These are phyloP conservation scores for Lasioglossum vierecki DNA, from an alignment of 2,888 invertebrate genomes.

Conservation along the genomic window DNA sequence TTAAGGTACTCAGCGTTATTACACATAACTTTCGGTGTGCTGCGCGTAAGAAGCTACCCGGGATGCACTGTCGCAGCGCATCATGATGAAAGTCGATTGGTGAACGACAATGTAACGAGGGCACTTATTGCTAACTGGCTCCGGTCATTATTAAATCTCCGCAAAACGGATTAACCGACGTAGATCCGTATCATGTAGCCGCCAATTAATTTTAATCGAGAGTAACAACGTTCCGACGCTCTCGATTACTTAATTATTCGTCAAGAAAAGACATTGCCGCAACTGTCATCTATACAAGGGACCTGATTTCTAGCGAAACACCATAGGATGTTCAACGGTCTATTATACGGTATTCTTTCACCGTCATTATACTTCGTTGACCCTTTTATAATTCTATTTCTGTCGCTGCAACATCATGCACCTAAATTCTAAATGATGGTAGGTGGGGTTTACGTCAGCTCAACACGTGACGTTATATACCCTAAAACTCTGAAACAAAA, in stretches of 20 bases:
- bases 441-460: not conserved
- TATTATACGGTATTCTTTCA: not conserved
- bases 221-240: conserved; percentile 1
- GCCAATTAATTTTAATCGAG: conserved; percentile 36
- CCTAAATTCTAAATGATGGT: not conserved
- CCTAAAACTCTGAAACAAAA: not conserved
- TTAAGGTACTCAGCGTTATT: conserved; percentile 40
- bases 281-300: not conserved
- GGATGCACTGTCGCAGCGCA: conserved; percentile 5
- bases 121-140: conserved; percentile 1
- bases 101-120: conserved; percentile 20
- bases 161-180: conserved; percentile 13
- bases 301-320: not conserved
- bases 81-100: conserved; percentile 37
- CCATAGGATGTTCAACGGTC: not conserved
- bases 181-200: not conserved
- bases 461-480: not conserved
- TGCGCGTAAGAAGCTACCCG: conserved; percentile 21
- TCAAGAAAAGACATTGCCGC: not conserved
- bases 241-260: conserved; percentile 1
- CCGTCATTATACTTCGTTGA: not conserved
- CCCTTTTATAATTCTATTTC: not conserved
- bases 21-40: conserved; percentile 30
- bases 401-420: not conserved
- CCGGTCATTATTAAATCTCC: conserved; percentile 24